Evolutionary conservation across 2,113 vertebrate genomes (phyloP).

Genomic region (Suricata suricatta): DNA sequence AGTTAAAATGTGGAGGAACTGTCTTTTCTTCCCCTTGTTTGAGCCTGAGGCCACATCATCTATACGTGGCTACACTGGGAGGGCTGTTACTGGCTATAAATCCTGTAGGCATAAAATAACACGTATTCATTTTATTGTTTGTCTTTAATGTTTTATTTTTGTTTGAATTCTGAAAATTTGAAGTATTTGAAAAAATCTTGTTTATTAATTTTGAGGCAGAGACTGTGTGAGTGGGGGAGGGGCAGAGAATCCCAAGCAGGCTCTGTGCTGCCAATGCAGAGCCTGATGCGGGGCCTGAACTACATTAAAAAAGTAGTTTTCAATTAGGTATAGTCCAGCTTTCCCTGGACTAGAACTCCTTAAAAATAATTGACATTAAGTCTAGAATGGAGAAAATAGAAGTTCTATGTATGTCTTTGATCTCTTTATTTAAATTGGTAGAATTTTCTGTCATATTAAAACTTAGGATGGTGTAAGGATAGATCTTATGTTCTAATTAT

Average conservation of each 20-base stretch:
- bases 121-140: conserved; percentile 15
- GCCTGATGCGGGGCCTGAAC: too few species aligned
- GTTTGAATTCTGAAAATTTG: neutral
- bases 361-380: conserved; percentile 4
- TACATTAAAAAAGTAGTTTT: neutral
- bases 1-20: conserved; percentile 88
- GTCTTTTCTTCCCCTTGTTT: conserved; percentile 95
- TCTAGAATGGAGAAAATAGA: conserved; percentile 23
- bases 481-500: neutral
- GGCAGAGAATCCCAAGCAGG: too few species aligned
- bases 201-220: too few species aligned
- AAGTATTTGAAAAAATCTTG: neutral
- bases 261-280: too few species aligned
- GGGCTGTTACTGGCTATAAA: conserved; percentile 89
- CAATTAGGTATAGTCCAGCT: neutral
- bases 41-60: conserved; percentile 82
- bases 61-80: conserved; percentile 92
- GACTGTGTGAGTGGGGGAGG: too few species aligned
- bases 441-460: neutral
- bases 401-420: neutral
- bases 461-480: neutral
- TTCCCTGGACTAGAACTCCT: neutral
- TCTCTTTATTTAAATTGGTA: neutral
- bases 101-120: conserved; percentile 86
- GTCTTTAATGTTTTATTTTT: neutral